phyloP scores from a whole-genome alignment of 1,140 invertebrate species.

The Cydia amplana region DNA sequence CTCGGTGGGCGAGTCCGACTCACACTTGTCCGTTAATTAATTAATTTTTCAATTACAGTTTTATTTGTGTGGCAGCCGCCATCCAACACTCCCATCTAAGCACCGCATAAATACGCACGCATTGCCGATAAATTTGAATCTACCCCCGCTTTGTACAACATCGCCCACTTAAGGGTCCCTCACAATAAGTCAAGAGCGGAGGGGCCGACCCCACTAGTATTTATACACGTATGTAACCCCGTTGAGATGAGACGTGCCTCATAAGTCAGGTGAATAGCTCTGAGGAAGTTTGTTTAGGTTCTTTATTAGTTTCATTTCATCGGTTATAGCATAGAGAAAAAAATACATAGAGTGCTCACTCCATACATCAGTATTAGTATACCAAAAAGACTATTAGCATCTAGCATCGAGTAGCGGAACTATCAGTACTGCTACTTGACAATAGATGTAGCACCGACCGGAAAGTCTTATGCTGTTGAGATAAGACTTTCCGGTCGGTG shows the following conservation, averaged over 20 bases:
- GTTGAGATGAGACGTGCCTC: not conserved
- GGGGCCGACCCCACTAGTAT: conserved; percentile 12
- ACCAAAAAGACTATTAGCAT: no score
- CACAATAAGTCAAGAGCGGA: conserved; percentile 20
- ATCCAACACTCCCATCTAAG: not conserved
- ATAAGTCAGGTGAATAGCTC: not conserved
- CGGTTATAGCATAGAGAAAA: no score
- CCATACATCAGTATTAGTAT: no score
- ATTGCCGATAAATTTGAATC: conserved; percentile 31
- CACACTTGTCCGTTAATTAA: no score
- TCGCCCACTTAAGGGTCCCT: conserved; percentile 24
- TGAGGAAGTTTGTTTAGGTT: not conserved
- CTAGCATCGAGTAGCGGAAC: no score
- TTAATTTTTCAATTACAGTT: not conserved
- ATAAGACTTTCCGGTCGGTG: no score
- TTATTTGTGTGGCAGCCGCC: conserved; percentile 6
- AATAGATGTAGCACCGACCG: no score
- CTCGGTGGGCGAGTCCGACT: no score
- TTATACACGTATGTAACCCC: not conserved
- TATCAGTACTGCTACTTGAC: no score
- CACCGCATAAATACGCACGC: conserved; percentile 25
- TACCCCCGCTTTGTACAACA: conserved; percentile 26
- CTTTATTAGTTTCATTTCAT: conserved; percentile 5
- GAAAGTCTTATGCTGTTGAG: no score
- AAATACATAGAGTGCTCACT: no score